Conservation (phyloP, 2,888 invertebrate genomes). For the Stenolophus ochropezus region DNA sequence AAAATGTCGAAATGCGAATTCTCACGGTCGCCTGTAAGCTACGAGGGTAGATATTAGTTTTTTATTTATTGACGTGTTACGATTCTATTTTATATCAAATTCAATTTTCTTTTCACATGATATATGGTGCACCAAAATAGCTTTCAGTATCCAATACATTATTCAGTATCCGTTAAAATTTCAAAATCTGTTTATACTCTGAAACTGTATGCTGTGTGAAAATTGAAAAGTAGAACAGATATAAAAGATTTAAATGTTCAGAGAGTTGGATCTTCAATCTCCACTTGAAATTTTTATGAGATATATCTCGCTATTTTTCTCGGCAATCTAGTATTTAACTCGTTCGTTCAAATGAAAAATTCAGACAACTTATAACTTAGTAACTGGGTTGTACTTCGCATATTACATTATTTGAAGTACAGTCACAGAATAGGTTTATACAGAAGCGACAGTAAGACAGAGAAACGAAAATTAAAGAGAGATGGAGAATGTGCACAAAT, state of each 20-base stretch:
- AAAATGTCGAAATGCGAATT: background rate
- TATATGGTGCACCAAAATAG: slow-evolving; percentile 41
- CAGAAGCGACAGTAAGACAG: too few relatives aligned
- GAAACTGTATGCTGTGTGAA: slow-evolving; percentile 16
- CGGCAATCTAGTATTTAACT: background rate
- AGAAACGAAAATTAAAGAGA: too few relatives aligned
- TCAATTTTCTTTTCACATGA: slow-evolving; percentile 37
- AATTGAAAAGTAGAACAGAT: slow-evolving; percentile 41
- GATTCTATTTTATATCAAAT: slow-evolving; percentile 35
- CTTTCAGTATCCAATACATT: slow-evolving; percentile 44
- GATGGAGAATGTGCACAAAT: too few relatives aligned
- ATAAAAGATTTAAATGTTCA: slow-evolving; percentile 32
- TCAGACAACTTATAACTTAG: too few relatives aligned
- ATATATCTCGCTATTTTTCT: background rate
- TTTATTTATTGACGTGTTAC: slow-evolving; percentile 40
- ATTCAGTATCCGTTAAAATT: slow-evolving; percentile 43
- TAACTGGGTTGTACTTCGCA: too few relatives aligned
- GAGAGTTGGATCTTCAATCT: slow-evolving; percentile 7
- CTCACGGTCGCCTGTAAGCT: slow-evolving; percentile 5
- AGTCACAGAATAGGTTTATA: too few relatives aligned
- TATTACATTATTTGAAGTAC: too few relatives aligned
- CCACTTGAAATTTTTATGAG: background rate
- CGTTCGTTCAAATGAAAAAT: background rate
- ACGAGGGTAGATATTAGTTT: slow-evolving; percentile 15
- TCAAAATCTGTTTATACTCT: slow-evolving; percentile 38